Evolutionary conservation across 2,113 vertebrate species (phyloP), one percentile per base, ranked within the genome.

Genomic region (Odocoileus virginianus): DNA sequence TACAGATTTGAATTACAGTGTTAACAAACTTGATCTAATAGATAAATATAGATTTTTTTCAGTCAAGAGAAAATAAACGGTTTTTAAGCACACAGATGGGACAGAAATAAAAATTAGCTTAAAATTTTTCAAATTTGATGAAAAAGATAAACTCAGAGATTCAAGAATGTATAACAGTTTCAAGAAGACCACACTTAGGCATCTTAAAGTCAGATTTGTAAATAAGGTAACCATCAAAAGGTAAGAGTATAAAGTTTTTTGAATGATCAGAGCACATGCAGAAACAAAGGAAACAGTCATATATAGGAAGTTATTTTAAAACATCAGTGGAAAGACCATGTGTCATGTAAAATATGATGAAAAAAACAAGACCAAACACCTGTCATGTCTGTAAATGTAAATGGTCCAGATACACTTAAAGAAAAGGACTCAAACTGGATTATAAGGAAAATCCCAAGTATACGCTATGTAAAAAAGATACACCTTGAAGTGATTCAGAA

Each of bases 71-170:
- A 50, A 74, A 52, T 67, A 81, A n/a, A 92, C 40, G n/a, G 12
- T 83, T 97, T 95, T 95, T n/a, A 96, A 81, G 74, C 74, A 40
- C 76, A 50, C 25, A 83, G 30, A 36, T 52, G 55, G 43, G 87
- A 94, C 27, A 43, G 52, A 94, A 57, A 94, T 87, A 74, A 96
- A 96, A 95, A 50, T 50, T 81, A 54, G 45, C 89, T 95, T 92
- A 50, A 58, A 60, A 15, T 3, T 82, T 79, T 95, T 57, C 8
- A 67, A 82, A 54, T 81, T 94, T 17, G 16, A 60, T 84, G 54
- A 52, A 86, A 97, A 92, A 52, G 89, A 92, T 17, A 96, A 91
- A 94, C 23, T 40, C 40, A 40, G 2, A 45, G 91, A 43, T 96
- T 91, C 40, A 97, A 86, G 74, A 87, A 83, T 83, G 33, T 89